Percentiles rank a stretch among this genome's conserved stretches.
Evolutionary conservation across 2,113 vertebrate genomes (phyloP).

Genomic region (Ailuropoda melanoleuca): DNA sequence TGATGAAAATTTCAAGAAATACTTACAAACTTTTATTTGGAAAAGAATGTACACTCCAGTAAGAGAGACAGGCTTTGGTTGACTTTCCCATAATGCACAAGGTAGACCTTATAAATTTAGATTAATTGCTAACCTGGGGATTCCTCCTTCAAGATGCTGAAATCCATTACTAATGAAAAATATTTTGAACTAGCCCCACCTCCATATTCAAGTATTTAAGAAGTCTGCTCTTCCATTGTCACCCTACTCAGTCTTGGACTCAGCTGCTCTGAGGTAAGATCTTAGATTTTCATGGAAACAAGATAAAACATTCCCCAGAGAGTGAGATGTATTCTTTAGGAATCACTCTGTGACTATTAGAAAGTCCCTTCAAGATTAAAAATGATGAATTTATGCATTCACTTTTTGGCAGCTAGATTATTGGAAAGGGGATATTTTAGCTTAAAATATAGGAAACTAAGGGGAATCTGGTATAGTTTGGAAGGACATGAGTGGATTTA

Average conservation of each 20-base stretch:
- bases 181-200: background rate
- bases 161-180: background rate
- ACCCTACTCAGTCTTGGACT: background rate
- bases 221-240: background rate
- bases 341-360: background rate
- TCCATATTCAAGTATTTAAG: background rate
- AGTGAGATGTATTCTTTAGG: background rate
- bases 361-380: background rate
- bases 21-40: background rate
- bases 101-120: background rate
- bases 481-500: background rate
- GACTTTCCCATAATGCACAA: background rate
- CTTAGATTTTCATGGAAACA: background rate
- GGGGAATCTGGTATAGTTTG: background rate
- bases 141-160: background rate
- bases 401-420: background rate
- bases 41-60: background rate
- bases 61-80: background rate
- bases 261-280: background rate
- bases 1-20: constrained; percentile 21
- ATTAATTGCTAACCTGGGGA: background rate
- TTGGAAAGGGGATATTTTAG: background rate
- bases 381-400: background rate
- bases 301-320: background rate
- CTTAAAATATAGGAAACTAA: background rate